These are phyloP conservation scores for Spodoptera exigua DNA, from an alignment of 2,888 invertebrate species.

Conservation along the genomic window DNA sequence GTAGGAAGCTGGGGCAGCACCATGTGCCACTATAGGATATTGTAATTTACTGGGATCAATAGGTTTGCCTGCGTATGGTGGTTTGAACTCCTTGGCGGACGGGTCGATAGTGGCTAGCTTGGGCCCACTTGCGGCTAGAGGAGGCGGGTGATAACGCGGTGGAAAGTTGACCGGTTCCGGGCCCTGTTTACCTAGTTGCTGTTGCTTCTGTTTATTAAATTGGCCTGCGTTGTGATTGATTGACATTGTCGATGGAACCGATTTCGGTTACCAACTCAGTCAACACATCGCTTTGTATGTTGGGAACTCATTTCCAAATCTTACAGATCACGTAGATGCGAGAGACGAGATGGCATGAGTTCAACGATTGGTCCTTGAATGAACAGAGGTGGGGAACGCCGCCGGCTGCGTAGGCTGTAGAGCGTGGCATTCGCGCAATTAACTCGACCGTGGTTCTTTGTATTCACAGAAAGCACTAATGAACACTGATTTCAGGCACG, in stretches of 20 bases:
- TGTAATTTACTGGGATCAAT: constrained; percentile 79
- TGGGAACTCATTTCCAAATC: constrained; percentile 76
- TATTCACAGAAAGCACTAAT: constrained; percentile 58
- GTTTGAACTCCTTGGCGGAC: constrained; percentile 84
- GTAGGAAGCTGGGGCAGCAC: constrained; percentile 71
- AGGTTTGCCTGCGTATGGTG: constrained; percentile 78
- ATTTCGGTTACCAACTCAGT: constrained; percentile 74
- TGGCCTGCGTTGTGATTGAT: constrained; percentile 86
- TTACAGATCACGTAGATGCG: constrained; percentile 70
- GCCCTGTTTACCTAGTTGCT: constrained; percentile 88
- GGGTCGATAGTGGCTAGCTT: constrained; percentile 91
- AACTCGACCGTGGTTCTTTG: constrained; percentile 63
- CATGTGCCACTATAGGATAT: constrained; percentile 74
- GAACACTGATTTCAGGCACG: constrained; percentile 50
- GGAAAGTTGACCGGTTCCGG: constrained; percentile 90
- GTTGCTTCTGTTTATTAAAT: constrained; percentile 86
- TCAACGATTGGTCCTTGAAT: constrained; percentile 88
- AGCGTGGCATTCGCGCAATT: constrained; percentile 88
- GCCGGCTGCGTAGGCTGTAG: constrained; percentile 86
- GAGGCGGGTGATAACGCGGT: constrained; percentile 94
- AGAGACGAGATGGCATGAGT: constrained; percentile 79
- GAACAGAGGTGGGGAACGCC: constrained; percentile 84
- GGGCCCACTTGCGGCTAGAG: constrained; percentile 90
- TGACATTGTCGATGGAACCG: constrained; percentile 83
- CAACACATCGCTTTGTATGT: constrained; percentile 68